A percentile compares a stretch with the other conserved stretches of the same genome.
Conservation (phyloP, 2,113 vertebrate genomes). For the Passer domesticus region DNA sequence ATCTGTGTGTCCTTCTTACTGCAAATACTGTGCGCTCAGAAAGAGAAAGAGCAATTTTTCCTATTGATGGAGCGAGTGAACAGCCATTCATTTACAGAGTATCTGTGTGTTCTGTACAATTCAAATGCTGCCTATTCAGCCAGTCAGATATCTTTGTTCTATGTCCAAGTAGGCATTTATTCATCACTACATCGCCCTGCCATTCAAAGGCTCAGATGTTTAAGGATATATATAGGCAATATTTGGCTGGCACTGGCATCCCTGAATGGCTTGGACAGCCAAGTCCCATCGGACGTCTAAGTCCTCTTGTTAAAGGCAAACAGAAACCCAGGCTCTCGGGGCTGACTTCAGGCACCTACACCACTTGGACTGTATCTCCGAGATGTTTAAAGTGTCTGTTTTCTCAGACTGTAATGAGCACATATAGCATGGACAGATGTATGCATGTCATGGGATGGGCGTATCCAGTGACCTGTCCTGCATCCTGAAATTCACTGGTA, state of each 20-base stretch:
- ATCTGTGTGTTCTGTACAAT: constrained; percentile 57
- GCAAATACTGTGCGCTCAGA: constrained; percentile 35
- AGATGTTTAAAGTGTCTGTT: neutral
- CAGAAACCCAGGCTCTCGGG: neutral
- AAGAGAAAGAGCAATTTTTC: constrained; percentile 59
- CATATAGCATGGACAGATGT: neutral
- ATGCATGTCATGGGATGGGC: neutral
- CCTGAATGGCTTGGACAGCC: neutral
- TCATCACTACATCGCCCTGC: constrained; percentile 16
- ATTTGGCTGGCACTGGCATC: neutral
- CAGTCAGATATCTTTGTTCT: constrained; percentile 58
- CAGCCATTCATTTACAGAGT: constrained; percentile 51
- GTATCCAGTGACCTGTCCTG: neutral
- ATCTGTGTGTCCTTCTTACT: constrained; percentile 19
- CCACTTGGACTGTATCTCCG: neutral
- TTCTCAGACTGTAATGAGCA: neutral
- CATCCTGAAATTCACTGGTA: neutral
- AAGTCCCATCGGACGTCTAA: neutral
- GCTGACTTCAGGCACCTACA: neutral
- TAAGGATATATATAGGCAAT: constrained; percentile 51
- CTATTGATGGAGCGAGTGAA: constrained; percentile 46
- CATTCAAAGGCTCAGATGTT: constrained; percentile 63
- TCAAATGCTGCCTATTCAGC: constrained; percentile 59
- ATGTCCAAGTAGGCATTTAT: constrained; percentile 61
- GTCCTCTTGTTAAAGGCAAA: neutral